Evolutionary conservation across 2,113 vertebrate genomes (phyloP).

Genomic region (Equus przewalskii): DNA sequence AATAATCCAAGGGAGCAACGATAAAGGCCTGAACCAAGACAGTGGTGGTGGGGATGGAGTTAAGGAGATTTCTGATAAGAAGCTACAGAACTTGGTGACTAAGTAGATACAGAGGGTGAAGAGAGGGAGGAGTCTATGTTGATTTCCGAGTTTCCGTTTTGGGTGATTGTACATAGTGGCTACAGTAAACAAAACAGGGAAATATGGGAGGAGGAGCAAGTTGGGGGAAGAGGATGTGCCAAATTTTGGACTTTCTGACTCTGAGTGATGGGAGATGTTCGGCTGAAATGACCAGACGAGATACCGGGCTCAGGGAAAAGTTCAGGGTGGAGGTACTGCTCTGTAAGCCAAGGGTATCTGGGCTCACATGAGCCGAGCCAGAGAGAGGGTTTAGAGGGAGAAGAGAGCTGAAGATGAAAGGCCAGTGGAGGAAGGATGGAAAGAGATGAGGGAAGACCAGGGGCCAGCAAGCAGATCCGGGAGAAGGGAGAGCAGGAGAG

Average conservation of each 20-base stretch:
- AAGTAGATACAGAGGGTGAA: background rate
- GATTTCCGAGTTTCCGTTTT: background rate
- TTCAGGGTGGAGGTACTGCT: background rate
- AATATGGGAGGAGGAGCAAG: background rate
- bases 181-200: background rate
- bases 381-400: background rate
- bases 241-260: background rate
- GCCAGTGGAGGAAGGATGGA: background rate
- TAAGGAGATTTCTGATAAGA: background rate
- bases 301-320: background rate
- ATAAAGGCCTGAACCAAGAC: background rate
- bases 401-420: background rate
- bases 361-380: background rate
- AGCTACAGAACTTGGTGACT: background rate
- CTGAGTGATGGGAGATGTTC: background rate
- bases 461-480: background rate
- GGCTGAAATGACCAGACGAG: background rate
- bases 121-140: background rate
- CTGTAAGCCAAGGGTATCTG: no score
- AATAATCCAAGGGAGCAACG: background rate
- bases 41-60: background rate
- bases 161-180: rapidly evolving
- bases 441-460: background rate
- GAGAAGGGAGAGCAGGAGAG: background rate
- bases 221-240: background rate